phyloP scores from a whole-genome alignment of 2,797 vertebrate genomes.

The Pipistrellus nathusii region DNA sequence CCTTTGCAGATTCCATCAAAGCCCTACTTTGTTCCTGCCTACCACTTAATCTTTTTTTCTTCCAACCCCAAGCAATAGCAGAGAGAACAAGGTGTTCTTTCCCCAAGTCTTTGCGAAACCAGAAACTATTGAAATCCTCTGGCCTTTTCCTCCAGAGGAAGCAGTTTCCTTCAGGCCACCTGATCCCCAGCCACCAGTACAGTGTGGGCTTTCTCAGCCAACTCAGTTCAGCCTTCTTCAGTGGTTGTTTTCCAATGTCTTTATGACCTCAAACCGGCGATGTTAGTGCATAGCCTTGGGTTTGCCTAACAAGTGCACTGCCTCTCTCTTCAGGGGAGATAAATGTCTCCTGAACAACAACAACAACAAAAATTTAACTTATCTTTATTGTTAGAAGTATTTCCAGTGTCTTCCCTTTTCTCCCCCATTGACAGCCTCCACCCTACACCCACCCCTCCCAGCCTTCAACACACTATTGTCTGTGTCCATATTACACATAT shows the following conservation, averaged over 20 bases:
- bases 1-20: neutral
- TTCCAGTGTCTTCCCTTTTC: too few species aligned
- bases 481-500: too few species aligned
- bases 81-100: constrained; percentile 9
- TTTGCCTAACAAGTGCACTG: neutral
- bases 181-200: neutral
- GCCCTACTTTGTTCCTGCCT: neutral
- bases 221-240: neutral
- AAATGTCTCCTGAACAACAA: neutral
- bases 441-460: too few species aligned
- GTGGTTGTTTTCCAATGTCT: neutral
- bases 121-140: neutral
- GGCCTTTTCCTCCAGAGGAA: constrained; percentile 44
- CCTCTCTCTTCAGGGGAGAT: neutral
- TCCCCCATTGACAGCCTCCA: too few species aligned
- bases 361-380: too few species aligned
- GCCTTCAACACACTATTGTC: too few species aligned
- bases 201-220: neutral
- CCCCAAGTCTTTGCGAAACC: neutral
- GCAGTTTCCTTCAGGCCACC: neutral
- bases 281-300: neutral
- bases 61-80: neutral
- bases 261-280: neutral
- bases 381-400: too few species aligned
- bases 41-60: constrained; percentile 9